Percentiles rank a stretch among this genome's conserved stretches.
These are phyloP conservation scores for Alauda arvensis DNA, from an alignment of 2,797 vertebrate species.

Conservation along the genomic window DNA sequence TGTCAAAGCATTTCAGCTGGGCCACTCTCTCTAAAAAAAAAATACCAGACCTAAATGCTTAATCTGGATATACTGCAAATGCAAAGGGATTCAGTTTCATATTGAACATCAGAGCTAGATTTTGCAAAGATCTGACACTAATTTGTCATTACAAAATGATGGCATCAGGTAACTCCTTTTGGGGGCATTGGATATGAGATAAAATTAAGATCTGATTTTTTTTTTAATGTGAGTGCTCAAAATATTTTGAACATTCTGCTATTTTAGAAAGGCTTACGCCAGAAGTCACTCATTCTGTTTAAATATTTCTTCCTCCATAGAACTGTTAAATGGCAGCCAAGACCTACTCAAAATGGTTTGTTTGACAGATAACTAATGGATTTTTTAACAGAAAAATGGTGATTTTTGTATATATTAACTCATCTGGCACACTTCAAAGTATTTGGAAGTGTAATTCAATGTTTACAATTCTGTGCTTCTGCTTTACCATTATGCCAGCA, in stretches of 20 bases:
- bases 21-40: background rate
- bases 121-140: background rate
- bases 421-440: background rate
- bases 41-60: background rate
- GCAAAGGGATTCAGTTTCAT: background rate
- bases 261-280: background rate
- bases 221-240: background rate
- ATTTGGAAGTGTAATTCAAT: background rate
- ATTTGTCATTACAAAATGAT: background rate
- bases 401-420: background rate
- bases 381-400: background rate
- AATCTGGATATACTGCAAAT: background rate
- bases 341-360: background rate
- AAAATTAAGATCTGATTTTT: background rate
- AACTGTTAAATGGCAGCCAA: background rate
- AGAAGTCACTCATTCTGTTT: background rate
- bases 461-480: background rate
- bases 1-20: background rate
- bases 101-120: background rate
- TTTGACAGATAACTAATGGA: background rate
- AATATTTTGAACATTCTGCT: background rate
- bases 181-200: background rate
- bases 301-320: background rate
- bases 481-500: background rate
- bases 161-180: background rate